phyloP scores from a whole-genome alignment of 2,113 vertebrate species.

The Siniperca knerii region DNA sequence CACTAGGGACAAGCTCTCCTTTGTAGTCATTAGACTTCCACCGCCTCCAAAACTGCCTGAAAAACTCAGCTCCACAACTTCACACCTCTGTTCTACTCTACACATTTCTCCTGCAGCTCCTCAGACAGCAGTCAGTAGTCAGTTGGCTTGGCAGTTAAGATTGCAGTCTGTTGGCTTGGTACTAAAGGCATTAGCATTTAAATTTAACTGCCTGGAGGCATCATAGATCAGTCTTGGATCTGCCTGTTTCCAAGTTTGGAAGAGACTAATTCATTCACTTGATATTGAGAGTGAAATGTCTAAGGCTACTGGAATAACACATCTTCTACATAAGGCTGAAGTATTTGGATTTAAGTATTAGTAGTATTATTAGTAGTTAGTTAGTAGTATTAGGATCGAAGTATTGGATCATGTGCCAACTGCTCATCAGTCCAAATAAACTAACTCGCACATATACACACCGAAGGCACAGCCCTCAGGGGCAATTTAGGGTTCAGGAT shows the following conservation, averaged over 20 bases:
- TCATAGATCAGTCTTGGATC: slow-evolving; percentile 67
- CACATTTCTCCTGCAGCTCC: slow-evolving; percentile 26
- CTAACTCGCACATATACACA: no score
- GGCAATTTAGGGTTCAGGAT: no score
- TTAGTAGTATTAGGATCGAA: no score
- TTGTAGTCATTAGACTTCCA: slow-evolving; percentile 37
- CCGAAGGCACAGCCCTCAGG: no score
- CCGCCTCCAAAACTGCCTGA: neutral
- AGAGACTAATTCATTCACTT: slow-evolving; percentile 44
- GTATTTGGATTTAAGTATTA: neutral
- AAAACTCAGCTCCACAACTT: slow-evolving; percentile 24
- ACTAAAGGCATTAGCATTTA: slow-evolving; percentile 75
- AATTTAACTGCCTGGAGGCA: slow-evolving; percentile 64
- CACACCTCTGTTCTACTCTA: slow-evolving; percentile 16
- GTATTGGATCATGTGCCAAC: no score
- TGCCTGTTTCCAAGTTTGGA: slow-evolving; percentile 50
- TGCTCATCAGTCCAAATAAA: no score
- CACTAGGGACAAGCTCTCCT: neutral
- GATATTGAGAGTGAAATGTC: slow-evolving; percentile 28
- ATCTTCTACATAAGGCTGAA: neutral
- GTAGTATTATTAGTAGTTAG: no score
- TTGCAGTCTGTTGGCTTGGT: slow-evolving; percentile 47
- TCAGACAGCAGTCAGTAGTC: slow-evolving; percentile 35
- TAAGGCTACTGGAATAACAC: slow-evolving; percentile 16
- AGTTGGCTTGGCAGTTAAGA: slow-evolving; percentile 50